Evolutionary conservation across 2,113 vertebrate genomes (phyloP), one percentile per base, ranked within the genome.

Genomic region (Neodontobutis hainanensis): DNA sequence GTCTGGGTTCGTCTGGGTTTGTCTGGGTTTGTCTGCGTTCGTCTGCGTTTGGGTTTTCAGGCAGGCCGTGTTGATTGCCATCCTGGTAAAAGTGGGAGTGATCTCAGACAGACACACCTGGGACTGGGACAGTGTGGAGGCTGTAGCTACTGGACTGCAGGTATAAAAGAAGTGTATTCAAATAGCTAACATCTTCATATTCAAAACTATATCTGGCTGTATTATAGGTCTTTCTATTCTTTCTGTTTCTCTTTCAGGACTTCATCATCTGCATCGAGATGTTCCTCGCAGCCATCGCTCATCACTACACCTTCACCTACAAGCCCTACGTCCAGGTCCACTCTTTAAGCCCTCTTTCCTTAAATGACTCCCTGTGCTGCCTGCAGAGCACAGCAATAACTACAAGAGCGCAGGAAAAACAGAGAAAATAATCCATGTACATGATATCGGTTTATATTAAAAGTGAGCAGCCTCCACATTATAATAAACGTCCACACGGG

Each of bases 201-300:
- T 27, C 3, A 27, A 27, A 27, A 27, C 19, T 27, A 27, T 27
- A 27, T 27, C 19, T 27, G 19, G 19, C 19, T 27, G 19, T 27
- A 27, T 27, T 27, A 27, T 27, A 27, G 19, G 19, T 5, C 12
- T 50, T 58, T 27, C 0, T 56, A 0, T 50, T 5, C 12, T 50
- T 58, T 27, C 0, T 56, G 0, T 50, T 10, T 36, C 56, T 6
- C 19, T 27, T 27, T 27, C 73, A 97, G 97, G 97, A 99, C 88
- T 99, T 99, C 68, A 94, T 98, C 47, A 98, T 98, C 88, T 98
- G 97, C 80, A 93, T 98, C 48, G 96, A 99, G 85, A 99, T 99
- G 97, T 97, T 98, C 79, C 88, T 98, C 72, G 97, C 96, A 67
- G 97, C 97, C 61, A 94, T 98, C 35, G 97, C 96, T 15, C 97